Conservation (phyloP, 2,797 vertebrate genomes). For the Myotis myotis region DNA sequence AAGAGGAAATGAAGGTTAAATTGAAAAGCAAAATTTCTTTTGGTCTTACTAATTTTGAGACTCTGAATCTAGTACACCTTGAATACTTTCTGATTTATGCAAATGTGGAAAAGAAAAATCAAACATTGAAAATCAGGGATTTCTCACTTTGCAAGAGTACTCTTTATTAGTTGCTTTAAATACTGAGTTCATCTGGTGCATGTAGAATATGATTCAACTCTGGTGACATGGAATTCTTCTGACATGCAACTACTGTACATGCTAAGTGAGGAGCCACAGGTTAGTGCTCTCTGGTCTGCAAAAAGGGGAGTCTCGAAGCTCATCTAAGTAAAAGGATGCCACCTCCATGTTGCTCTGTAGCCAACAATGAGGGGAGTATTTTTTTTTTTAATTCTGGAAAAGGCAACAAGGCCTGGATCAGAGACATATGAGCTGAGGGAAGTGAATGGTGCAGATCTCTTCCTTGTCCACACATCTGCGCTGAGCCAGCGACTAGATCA, state of each 20-base stretch:
- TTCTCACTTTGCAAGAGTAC: not conserved
- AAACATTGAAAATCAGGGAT: not conserved
- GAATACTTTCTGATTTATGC: not conserved
- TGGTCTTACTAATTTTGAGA: not conserved
- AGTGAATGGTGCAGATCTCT: not conserved
- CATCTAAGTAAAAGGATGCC: not conserved
- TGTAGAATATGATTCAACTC: not conserved
- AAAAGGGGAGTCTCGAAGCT: not conserved
- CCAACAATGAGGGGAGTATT: not conserved
- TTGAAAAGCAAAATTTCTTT: not conserved
- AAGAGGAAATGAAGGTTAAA: not conserved
- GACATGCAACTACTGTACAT: not conserved
- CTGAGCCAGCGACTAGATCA: rapidly evolving
- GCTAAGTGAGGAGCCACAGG: not conserved
- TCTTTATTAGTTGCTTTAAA: not conserved
- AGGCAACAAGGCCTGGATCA: not conserved
- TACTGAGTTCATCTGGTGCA: not conserved
- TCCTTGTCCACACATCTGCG: rapidly evolving
- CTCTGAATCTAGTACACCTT: not conserved
- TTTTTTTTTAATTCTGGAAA: not conserved
- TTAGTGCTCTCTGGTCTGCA: not conserved
- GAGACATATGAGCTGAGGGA: not conserved
- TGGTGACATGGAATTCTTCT: not conserved
- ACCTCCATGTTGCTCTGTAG: not conserved
- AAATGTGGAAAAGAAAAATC: not conserved